Evolutionary conservation across 2,113 vertebrate genomes (phyloP).

Genomic region (Noturus placidus): DNA sequence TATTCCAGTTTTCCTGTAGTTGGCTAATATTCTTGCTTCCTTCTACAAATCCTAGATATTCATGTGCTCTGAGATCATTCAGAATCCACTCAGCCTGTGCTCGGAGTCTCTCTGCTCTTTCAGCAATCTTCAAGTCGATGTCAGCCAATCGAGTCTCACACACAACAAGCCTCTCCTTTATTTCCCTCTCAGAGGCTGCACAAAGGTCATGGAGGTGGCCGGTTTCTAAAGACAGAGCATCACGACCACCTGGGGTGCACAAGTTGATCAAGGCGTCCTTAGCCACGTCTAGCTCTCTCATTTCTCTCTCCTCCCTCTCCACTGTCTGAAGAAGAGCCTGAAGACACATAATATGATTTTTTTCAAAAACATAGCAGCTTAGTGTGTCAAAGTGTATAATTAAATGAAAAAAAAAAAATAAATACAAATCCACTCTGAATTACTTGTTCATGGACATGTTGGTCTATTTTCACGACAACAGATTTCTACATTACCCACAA

Average conservation of each 20-base stretch:
- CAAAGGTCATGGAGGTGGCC: conserved; percentile 66
- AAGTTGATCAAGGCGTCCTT: conserved; percentile 63
- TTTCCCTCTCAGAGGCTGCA: conserved; percentile 60
- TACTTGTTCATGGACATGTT: not conserved
- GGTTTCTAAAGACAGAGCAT: conserved; percentile 65
- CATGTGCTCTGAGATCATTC: conserved; percentile 69
- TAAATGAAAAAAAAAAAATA: not conserved
- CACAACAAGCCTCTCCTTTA: conserved; percentile 55
- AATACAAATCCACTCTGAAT: not conserved
- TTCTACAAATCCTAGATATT: conserved; percentile 63
- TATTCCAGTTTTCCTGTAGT: conserved; percentile 69
- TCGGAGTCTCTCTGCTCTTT: conserved; percentile 52
- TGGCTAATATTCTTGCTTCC: conserved; percentile 60
- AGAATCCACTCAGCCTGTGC: conserved; percentile 62
- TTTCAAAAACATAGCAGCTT: not conserved
- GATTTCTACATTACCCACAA: not conserved
- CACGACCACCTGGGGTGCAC: conserved; percentile 66
- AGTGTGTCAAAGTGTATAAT: not conserved
- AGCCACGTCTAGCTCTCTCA: conserved; percentile 66
- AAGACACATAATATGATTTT: not conserved
- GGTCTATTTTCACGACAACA: not conserved
- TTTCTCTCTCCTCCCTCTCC: conserved; percentile 68
- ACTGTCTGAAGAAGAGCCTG: conserved; percentile 75
- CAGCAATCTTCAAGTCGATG: conserved; percentile 52
- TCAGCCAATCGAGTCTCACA: conserved; percentile 61